Evolutionary conservation across 2,888 invertebrate species (phyloP).

Genomic region (Pseudeuparius sepicola): DNA sequence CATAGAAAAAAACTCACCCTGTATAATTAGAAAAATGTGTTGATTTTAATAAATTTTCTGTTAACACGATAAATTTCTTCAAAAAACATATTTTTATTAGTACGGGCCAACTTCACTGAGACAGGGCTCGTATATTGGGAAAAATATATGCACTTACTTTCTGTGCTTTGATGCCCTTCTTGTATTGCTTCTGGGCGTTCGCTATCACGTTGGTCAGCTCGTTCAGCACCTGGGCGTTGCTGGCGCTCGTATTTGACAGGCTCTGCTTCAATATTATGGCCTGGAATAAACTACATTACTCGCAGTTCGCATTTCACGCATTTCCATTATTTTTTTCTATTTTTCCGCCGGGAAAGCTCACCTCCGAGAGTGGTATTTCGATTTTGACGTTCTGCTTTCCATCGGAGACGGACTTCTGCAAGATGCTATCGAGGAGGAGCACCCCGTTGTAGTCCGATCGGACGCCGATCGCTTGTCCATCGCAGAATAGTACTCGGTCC

Average conservation of each 20-base stretch:
- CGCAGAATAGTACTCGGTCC: constrained; percentile 77
- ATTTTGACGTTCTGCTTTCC: constrained; percentile 71
- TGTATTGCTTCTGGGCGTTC: constrained; percentile 57
- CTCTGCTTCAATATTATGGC: constrained; percentile 77
- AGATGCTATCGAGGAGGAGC: constrained; percentile 75
- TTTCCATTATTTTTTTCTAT: too few species aligned
- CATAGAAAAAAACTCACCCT: too few species aligned
- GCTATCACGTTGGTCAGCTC: constrained; percentile 70
- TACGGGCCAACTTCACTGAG: background rate
- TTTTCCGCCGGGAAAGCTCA: constrained; percentile 33
- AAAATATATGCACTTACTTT: constrained; percentile 52
- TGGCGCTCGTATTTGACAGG: constrained; percentile 57
- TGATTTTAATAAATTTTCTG: too few species aligned
- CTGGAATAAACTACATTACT: constrained; percentile 41
- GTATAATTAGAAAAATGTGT: too few species aligned
- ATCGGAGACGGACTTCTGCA: constrained; percentile 71
- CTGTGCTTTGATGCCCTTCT: constrained; percentile 82
- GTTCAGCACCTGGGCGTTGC: constrained; percentile 68
- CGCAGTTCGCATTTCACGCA: too few species aligned
- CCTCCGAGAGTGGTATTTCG: constrained; percentile 81
- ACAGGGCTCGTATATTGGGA: too few species aligned
- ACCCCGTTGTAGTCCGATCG: constrained; percentile 89
- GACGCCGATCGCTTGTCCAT: constrained; percentile 71
- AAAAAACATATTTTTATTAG: too few species aligned
- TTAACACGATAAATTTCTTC: too few species aligned